Percentiles rank a stretch among this genome's conserved stretches.
Conservation (phyloP, 2,113 vertebrate genomes). For the Bambusicola thoracicus region DNA sequence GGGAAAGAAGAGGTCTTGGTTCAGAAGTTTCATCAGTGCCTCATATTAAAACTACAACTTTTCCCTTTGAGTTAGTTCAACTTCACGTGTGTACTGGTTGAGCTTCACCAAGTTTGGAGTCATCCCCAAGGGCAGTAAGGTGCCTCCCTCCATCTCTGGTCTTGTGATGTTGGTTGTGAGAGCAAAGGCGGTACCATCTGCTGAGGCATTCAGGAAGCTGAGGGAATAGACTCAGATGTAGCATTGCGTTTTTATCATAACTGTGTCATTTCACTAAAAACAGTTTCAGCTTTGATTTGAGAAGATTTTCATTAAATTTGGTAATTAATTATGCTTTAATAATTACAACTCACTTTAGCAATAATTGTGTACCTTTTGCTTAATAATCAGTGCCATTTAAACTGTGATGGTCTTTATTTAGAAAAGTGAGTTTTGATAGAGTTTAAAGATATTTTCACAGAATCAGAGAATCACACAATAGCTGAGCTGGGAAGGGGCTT, state of each 20-base stretch:
- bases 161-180: neutral
- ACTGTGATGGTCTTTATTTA: conserved; percentile 19
- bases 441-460: neutral
- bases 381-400: conserved; percentile 45
- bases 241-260: neutral
- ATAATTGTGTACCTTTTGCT: neutral
- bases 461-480: neutral
- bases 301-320: conserved; percentile 56
- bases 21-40: neutral
- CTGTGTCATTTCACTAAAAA: conserved; percentile 31
- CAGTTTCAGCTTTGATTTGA: conserved; percentile 36
- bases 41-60: neutral
- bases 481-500: neutral
- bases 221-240: neutral
- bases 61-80: neutral
- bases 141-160: neutral
- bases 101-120: rapidly evolving
- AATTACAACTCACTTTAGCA: conserved; percentile 55
- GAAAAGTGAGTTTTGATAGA: neutral
- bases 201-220: neutral
- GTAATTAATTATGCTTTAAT: conserved; percentile 55
- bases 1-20: neutral
- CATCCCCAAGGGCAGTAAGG: neutral
- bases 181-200: neutral
- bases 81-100: neutral